phyloP scores from a whole-genome alignment of 53 echinoderm and acorn worm species.

The Patiria pectinifera region DNA sequence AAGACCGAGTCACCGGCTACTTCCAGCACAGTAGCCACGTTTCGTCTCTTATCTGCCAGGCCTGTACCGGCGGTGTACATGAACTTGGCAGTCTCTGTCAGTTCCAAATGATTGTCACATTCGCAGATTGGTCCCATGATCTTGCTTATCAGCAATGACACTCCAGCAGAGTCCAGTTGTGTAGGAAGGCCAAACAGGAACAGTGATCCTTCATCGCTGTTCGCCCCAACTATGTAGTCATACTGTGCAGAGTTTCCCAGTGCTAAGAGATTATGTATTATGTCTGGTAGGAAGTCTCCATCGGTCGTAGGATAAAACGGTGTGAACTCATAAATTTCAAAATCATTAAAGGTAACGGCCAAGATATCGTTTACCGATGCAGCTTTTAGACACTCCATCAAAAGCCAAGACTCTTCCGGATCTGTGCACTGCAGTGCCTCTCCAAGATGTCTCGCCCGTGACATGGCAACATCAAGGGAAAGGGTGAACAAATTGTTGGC shows the following conservation, averaged over 20 bases:
- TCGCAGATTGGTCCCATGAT: not conserved
- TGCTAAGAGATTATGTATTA: not conserved
- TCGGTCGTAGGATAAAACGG: conserved; percentile 48
- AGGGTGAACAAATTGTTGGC: not conserved
- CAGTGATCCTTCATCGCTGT: conserved; percentile 54
- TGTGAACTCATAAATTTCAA: not conserved
- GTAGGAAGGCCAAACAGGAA: not conserved
- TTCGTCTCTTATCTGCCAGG: not conserved
- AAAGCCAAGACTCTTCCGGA: too few species aligned
- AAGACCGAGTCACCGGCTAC: conserved; percentile 36
- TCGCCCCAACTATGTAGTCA: conserved; percentile 55
- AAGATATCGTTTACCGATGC: not conserved
- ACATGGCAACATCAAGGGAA: not conserved
- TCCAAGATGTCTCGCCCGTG: not conserved
- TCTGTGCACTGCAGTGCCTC: not conserved
- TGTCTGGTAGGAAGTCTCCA: conserved; percentile 52
- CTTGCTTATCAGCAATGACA: not conserved
- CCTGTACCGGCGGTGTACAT: not conserved
- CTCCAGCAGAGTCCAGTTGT: not conserved
- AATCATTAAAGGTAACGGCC: too few species aligned
- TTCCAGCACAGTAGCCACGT: not conserved
- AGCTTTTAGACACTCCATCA: not conserved
- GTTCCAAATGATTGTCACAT: not conserved
- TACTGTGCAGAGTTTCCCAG: conserved; percentile 21
- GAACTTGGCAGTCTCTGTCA: not conserved